Percentiles rank a stretch among this genome's conserved stretches.
Conservation (phyloP, 2,797 vertebrate genomes). For the Australoheros facetus region DNA sequence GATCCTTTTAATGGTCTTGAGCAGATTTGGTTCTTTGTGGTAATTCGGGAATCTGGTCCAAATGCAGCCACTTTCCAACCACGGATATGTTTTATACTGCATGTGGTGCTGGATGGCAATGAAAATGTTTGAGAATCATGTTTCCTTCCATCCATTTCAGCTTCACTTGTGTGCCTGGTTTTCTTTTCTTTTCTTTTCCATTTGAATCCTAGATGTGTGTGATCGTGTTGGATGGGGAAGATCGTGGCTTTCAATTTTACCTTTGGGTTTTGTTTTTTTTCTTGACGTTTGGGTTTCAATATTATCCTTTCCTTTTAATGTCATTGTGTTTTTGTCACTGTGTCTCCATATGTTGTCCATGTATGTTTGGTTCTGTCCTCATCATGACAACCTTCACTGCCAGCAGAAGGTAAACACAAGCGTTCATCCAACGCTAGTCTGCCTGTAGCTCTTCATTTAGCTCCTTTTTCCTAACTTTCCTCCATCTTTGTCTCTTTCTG, state of each 20-base stretch:
- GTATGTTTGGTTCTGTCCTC: conserved; percentile 79
- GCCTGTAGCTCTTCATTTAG: conserved; percentile 53
- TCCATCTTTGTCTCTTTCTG: conserved; percentile 27
- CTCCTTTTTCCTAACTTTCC: conserved; percentile 15
- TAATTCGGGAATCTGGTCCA: not conserved
- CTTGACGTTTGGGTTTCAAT: conserved; percentile 18
- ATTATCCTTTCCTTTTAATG: conserved; percentile 55
- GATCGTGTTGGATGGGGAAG: conserved; percentile 21
- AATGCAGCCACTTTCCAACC: not conserved
- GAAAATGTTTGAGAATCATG: not conserved
- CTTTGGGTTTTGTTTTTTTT: conserved; percentile 12
- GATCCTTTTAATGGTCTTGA: not conserved
- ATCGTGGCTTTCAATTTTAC: conserved; percentile 25
- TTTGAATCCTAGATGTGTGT: conserved; percentile 18
- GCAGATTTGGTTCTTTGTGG: no score
- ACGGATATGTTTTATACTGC: not conserved
- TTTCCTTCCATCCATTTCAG: conserved; percentile 21
- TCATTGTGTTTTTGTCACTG: conserved; percentile 67
- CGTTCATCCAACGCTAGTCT: conserved; percentile 54
- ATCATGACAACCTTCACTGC: conserved; percentile 81
- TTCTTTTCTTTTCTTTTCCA: not conserved
- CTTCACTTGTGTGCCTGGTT: conserved; percentile 24
- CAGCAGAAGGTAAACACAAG: conserved; percentile 84
- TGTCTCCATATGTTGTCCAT: conserved; percentile 77
- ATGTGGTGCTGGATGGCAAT: not conserved